Conservation (phyloP, 1,140 invertebrate species). For the Stegodyphus mimosarum region DNA sequence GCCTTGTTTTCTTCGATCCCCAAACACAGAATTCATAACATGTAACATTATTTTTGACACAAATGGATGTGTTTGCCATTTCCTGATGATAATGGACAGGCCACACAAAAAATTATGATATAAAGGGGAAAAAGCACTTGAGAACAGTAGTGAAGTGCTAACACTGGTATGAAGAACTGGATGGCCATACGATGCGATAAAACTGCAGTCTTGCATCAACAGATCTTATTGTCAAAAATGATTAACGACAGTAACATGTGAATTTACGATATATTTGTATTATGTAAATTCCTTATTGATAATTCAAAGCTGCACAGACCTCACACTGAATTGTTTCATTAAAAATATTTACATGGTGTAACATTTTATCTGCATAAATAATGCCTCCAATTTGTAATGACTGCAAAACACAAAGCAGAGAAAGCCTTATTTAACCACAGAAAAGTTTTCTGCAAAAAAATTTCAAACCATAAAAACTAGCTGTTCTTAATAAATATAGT, state of each 20-base stretch:
- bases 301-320: background rate
- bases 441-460: no score
- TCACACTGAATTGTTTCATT: conserved; percentile 18
- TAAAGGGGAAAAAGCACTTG: conserved; percentile 9
- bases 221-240: conserved; percentile 5
- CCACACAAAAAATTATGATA: conserved; percentile 22
- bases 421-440: conserved; percentile 17
- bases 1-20: background rate
- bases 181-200: conserved; percentile 42
- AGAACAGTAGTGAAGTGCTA: conserved; percentile 14
- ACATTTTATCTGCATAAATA: background rate
- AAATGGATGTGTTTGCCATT: conserved; percentile 20
- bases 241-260: conserved; percentile 8
- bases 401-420: background rate
- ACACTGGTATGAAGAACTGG: conserved; percentile 23
- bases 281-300: background rate
- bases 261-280: conserved; percentile 1
- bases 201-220: conserved; percentile 10
- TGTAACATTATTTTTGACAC: background rate
- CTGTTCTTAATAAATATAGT: no score
- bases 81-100: conserved; percentile 40
- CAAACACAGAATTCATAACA: background rate
- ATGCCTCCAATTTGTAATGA: background rate
- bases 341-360: conserved; percentile 44
- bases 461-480: no score